A percentile compares a stretch with the other conserved stretches of the same genome.
phyloP scores from a whole-genome alignment of 2,113 vertebrate species.

The Coturnix japonica region DNA sequence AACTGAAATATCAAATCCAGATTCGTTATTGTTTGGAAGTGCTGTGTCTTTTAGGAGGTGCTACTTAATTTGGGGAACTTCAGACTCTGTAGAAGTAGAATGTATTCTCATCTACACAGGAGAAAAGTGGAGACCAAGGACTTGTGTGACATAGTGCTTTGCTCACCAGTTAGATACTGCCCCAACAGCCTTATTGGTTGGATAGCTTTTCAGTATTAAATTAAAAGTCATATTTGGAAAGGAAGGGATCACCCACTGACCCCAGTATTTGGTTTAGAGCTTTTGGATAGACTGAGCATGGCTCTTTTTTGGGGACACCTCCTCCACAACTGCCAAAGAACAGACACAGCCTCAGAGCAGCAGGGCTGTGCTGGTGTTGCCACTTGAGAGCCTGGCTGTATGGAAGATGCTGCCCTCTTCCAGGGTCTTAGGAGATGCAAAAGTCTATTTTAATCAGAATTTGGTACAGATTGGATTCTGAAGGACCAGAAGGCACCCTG shows the following conservation, averaged over 20 bases:
- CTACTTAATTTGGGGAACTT: background rate
- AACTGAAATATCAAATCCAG: background rate
- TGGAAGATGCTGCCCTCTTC: background rate
- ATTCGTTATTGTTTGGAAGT: accelerated
- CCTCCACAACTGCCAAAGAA: background rate
- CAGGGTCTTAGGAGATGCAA: background rate
- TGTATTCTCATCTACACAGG: background rate
- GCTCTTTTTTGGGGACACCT: background rate
- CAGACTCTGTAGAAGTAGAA: too few relatives aligned
- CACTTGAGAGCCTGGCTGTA: background rate
- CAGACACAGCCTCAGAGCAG: background rate
- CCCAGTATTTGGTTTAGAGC: background rate
- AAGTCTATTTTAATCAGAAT: background rate
- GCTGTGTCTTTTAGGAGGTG: background rate
- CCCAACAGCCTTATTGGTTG: background rate
- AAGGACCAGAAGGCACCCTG: accelerated
- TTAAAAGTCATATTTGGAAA: background rate
- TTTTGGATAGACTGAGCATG: background rate
- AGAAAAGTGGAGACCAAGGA: background rate
- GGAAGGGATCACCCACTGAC: background rate
- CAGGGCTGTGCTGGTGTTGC: background rate
- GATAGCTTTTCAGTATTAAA: background rate
- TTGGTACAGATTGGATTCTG: background rate
- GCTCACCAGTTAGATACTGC: accelerated
- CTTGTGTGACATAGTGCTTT: accelerated